Base-by-base conservation (phyloP, 2,888 invertebrate genomes). In the Strigamia transsilvanica region DNA sequence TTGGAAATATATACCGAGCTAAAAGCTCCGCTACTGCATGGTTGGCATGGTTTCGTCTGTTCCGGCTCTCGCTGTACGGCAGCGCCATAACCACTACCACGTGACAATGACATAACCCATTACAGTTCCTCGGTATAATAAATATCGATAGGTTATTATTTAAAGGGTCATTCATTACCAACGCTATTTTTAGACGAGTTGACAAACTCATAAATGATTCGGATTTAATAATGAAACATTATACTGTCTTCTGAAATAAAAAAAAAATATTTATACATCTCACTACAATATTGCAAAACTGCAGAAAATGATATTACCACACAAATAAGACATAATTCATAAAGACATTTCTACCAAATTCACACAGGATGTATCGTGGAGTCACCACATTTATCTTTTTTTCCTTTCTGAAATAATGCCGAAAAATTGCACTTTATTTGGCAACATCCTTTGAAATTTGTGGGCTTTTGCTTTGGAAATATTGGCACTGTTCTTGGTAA, bases 401-500 rank as follows among this genome's bases (percentile, higher is more conserved):
- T 73, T 27, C 73, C 6, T 56, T 18, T 56, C 32, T 32, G 73
- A n/a, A 73, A 27, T 13, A 73, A 2, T 32, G 73, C 73, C 27
- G 73, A 73, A 27, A 73, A 27, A 32, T 32, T 13, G 32, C 73
- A 73, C 12, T 73, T 73, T 1, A 73, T 3, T 73, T 73, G 73
- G 73, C 73, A 73, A 32, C 73, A 73, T 73, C 73, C 73, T 73
- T 73, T 61, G 23, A 21, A 23, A 61, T 23, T 61, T 12, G 21
- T 73, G 12, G 32, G 32, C 12, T 12, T 32, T n/a, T 73, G 73
- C 32, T 32, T 73, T 73, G 73, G 73, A n/a, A 32, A 32, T 27
- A 32, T 73, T 73, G 73, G 32, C 32, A 73, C 5, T 73, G 73
- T 73, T 32, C 73, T 73, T 32, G 73, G 73, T 73, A 73, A 73